Evolutionary conservation across 2,888 invertebrate genomes (phyloP).

Genomic region (Amiota communis): DNA sequence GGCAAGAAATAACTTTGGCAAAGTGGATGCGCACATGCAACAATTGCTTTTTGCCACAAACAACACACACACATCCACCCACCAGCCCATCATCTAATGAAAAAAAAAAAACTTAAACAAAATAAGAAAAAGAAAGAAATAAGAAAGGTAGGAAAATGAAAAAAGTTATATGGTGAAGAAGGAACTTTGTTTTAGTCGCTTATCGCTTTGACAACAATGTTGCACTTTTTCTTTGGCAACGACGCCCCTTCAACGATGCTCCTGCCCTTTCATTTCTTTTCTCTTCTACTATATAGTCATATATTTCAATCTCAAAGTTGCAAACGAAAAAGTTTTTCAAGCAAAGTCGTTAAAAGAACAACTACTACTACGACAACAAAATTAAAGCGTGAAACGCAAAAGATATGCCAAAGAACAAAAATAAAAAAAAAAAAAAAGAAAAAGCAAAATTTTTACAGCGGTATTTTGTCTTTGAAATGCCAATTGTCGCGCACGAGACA

Average conservation of each 20-base stretch:
- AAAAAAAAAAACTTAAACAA: too few relatives aligned
- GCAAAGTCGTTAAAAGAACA: constrained; percentile 16
- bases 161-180: too few relatives aligned
- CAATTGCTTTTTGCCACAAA: too few relatives aligned
- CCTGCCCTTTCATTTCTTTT: too few relatives aligned
- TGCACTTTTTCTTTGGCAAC: background rate
- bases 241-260: background rate
- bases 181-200: too few relatives aligned
- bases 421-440: background rate
- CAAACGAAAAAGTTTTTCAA: constrained; percentile 22
- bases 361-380: background rate
- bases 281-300: background rate
- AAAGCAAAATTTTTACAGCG: constrained; percentile 5
- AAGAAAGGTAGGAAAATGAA: too few relatives aligned
- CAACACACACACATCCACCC: too few relatives aligned
- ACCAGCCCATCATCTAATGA: too few relatives aligned
- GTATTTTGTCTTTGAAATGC: constrained; percentile 22
- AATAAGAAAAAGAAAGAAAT: too few relatives aligned
- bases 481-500: background rate
- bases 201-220: constrained; percentile 4
- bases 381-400: background rate
- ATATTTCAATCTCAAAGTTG: constrained; percentile 22
- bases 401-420: background rate
- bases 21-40: too few relatives aligned
- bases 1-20: too few relatives aligned